Base-by-base conservation (phyloP, 1,140 invertebrate species). In the Heliconius himera region DNA sequence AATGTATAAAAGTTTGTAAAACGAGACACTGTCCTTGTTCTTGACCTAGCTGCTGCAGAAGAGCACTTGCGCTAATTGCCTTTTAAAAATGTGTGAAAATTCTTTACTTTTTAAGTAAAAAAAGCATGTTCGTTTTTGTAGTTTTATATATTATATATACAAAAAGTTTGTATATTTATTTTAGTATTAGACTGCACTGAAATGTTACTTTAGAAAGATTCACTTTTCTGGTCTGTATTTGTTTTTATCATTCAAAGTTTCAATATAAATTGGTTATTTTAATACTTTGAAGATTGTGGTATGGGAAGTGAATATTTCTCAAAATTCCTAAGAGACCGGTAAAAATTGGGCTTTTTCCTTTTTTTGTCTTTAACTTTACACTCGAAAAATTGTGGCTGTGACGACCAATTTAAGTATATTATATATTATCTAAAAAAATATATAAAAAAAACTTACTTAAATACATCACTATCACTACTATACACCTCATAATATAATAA, bases 31-130 rank as follows among this genome's bases (percentile, higher is more conserved):
- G 38, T 60, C 29, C 54, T 33, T 36, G 38, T n/a, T 36, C 74
- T 76, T 70, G 74, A 76, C 74, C 56, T 36, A 70, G 29, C 56
- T 38, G 60, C 9, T 26, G 11, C 38, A 60, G 22, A 49, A 76
- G 74, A 70, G 60, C 60, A 46, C 74, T 76, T 49, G 22, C 29
- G 13, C 66, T 76, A 70, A 76, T 76, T 76, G 74, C 74, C 13
- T 66, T 66, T 66, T 66, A 22, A 29, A 66, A 66, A 29, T 29
- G 60, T 29, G 60, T 66, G 13, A 5, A 66, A 66, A 29, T 29
- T 66, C 26, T n/a, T 22, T 13, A 60, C 13, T 9, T 66, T 66
- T 66, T 66, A 16, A 13, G 60, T 66, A 20, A 9, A 9, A 13
- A 66, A 66, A 26, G 0, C 60, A 66, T 16, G 9, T 66, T 26